A percentile compares a stretch with the other conserved stretches of the same genome.
These are phyloP conservation scores for Hybognathus amarus DNA, from an alignment of 2,797 vertebrate genomes.

Conservation along the genomic window DNA sequence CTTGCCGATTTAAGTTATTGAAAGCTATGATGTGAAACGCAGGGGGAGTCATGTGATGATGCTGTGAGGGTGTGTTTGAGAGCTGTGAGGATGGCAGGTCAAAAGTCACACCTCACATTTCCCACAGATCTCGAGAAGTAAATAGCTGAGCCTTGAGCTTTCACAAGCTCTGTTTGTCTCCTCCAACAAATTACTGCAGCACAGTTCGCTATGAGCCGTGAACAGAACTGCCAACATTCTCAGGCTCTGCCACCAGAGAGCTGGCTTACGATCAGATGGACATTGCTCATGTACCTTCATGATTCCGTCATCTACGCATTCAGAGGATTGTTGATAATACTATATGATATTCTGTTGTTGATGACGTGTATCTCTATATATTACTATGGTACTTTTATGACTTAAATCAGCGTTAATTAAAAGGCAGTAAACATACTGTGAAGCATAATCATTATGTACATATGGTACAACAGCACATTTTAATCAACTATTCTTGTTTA, in stretches of 20 bases:
- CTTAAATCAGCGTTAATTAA: too few species aligned
- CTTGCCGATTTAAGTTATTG: constrained; percentile 44
- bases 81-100: constrained; percentile 22
- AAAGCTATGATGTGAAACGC: constrained; percentile 39
- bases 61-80: constrained; percentile 15
- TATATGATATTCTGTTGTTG: not conserved
- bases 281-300: not conserved
- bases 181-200: constrained; percentile 20
- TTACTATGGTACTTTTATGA: too few species aligned
- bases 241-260: constrained; percentile 20
- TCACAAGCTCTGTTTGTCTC: constrained; percentile 25
- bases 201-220: not conserved
- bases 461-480: too few species aligned
- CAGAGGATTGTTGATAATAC: not conserved
- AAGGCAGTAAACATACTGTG: too few species aligned
- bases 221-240: constrained; percentile 38
- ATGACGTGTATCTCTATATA: not conserved
- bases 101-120: constrained; percentile 39
- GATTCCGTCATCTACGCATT: not conserved
- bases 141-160: constrained; percentile 29
- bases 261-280: constrained; percentile 49
- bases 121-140: constrained; percentile 26
- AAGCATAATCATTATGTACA: too few species aligned
- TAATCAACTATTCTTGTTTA: too few species aligned
- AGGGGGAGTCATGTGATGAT: not conserved